These are phyloP conservation scores for Candidula unifasciata DNA, from an alignment of 2,888 invertebrate genomes.

Conservation along the genomic window DNA sequence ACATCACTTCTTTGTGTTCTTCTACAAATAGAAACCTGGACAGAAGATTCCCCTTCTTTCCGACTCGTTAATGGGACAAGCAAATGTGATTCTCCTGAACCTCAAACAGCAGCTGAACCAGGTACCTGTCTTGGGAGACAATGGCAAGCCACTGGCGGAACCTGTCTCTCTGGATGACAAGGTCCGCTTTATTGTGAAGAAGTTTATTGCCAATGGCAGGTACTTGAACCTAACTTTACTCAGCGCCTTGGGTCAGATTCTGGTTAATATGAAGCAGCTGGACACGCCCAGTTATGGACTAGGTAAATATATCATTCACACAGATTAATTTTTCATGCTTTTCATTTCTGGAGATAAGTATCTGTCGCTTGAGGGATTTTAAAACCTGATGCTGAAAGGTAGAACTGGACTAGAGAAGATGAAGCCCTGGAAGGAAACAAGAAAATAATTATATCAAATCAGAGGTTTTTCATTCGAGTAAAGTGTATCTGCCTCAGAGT, in stretches of 20 bases:
- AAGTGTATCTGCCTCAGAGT: no score
- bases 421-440: no score
- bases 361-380: background rate
- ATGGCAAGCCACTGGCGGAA: conserved; percentile 36
- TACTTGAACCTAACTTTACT: conserved; percentile 64
- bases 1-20: no score
- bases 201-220: conserved; percentile 57
- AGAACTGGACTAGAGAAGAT: no score
- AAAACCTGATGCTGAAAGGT: no score
- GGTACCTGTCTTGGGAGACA: conserved; percentile 44
- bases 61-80: conserved; percentile 72
- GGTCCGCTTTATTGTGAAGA: conserved; percentile 41
- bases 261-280: conserved; percentile 58
- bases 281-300: conserved; percentile 4
- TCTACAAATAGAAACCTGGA: conserved; percentile 2
- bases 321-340: background rate
- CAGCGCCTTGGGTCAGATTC: conserved; percentile 66
- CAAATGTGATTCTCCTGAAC: conserved; percentile 78
- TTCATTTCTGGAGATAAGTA: background rate
- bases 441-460: no score
- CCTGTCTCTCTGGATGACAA: conserved; percentile 27
- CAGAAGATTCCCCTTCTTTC: conserved; percentile 76
- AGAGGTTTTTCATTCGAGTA: background rate
- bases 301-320: background rate
- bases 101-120: conserved; percentile 68